Base-by-base conservation (phyloP, 2,888 invertebrate genomes). In the Eupithecia subfuscata region DNA sequence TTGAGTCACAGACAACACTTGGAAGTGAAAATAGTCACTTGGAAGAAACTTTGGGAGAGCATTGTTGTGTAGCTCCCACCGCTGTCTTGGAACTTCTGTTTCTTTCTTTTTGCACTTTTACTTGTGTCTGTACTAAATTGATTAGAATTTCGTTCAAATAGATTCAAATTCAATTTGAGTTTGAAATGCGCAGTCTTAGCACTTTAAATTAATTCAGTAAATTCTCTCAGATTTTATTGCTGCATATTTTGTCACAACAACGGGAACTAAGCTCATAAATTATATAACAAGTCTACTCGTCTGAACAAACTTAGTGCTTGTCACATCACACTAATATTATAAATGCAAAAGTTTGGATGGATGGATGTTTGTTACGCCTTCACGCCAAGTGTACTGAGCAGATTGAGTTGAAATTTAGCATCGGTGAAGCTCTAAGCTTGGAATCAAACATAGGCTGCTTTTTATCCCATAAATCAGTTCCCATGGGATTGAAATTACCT, bases 51-150 rank as follows among this genome's bases (percentile, higher is more conserved):
- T 80, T 76, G 74, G 71, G 78, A 83, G 80, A 84, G 84, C 84
- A 75, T 82, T 83, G 80, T 83, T 82, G 78, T 83, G 83, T 83
- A 82, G 75, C 76, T 78, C 68, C 75, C 69, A 79, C 80, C 80
- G 76, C 79, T 78, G 70, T 80, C 79, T 76, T 68, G 71, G 65
- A 80, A 79, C 77, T 81, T 81, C 70, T 64, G 16, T 76, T 76
- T 73, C 72, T 75, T 79, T 78, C 76, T 74, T 75, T 73, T 73
- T 75, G 73, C 77, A 77, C 77, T 77, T 40, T 70, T n/a, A 68
- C 63, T 69, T 71, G 34, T 34, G 25, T 64, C 30, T 1, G 16
- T 16, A 68, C 70, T 56, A 69, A 77, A 75, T 75, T 77, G 75
- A 75, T 77, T 77, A 68, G 73, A 70, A 63, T 79, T 77, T 72